These are phyloP conservation scores for Idaea biselata DNA, from an alignment of 2,888 invertebrate species.

Conservation along the genomic window DNA sequence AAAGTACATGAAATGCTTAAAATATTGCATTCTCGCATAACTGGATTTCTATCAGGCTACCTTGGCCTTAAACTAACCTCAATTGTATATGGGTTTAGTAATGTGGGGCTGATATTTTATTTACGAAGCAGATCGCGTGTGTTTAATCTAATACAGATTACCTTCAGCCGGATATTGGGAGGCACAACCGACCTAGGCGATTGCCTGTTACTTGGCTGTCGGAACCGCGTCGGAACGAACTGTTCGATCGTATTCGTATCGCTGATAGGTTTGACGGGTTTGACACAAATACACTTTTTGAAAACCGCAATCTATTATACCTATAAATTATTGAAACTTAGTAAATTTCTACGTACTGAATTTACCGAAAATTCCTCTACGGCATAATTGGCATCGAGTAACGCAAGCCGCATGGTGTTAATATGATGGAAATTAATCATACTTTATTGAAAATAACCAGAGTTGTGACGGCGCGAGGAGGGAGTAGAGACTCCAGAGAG, in stretches of 20 bases:
- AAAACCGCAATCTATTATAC: too few species aligned
- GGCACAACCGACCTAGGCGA: not conserved
- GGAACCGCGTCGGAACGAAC: too few species aligned
- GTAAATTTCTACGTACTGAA: not conserved
- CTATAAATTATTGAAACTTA: too few species aligned
- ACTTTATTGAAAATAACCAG: not conserved
- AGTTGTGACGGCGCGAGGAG: not conserved
- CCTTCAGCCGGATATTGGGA: not conserved
- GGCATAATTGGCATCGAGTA: not conserved
- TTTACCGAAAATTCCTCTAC: not conserved
- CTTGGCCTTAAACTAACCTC: too few species aligned
- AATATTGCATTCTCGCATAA: too few species aligned
- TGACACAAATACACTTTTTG: too few species aligned
- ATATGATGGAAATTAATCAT: not conserved
- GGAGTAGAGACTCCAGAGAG: not conserved
- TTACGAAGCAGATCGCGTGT: not conserved
- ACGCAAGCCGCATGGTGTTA: not conserved
- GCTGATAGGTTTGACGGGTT: too few species aligned
- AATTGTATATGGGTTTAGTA: not conserved
- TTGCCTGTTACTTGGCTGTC: too few species aligned
- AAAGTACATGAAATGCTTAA: too few species aligned
- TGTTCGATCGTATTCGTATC: too few species aligned
- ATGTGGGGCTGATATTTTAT: not conserved
- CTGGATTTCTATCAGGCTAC: too few species aligned
- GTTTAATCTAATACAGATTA: not conserved